Evolutionary conservation across 2,113 vertebrate species (phyloP), one percentile per base, ranked within the genome.

Genomic region (Lontra canadensis): DNA sequence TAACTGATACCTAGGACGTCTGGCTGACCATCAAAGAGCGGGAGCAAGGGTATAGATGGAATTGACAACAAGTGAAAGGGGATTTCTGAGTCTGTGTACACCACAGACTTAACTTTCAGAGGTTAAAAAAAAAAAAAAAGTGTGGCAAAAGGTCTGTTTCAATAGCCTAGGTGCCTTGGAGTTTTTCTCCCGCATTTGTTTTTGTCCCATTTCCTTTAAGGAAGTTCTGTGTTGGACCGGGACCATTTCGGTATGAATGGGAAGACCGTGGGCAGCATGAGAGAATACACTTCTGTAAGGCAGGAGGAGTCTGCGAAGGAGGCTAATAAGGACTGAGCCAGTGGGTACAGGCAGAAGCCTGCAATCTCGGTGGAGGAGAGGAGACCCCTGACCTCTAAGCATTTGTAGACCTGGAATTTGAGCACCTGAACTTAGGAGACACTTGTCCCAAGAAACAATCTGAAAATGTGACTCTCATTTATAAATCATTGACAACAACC

Each of bases 391-490:
- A 87, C 80, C 85, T 71, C 57, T 8, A 83, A 93, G 55, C 52
- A 25, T 87, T 25, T 80, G 13, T 52, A 34, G 57, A 88, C 67
- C 88, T 81, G n/a, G 71, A 95, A 49, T 88, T 20, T 67, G 61
- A 95, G 44, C 87, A 57, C 81, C 49, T 84, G 57, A 90, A 71
- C 85, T 84, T 83, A 82, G 34, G 80, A 84, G 90, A 49, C 34
- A 47, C 80, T 55, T 94, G 36, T 78, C 47, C 31, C 52, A 85
- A 85, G 92, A 81, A 80, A 74, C 69, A 81, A 80, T 39, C 47
- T 67, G n/a, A 94, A 94, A 97, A 39, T 52, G 83, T 87, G 29
- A 87, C 36, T 83, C 96, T 96, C 79, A 73, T 55, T 97, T n/a
- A 67, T 49, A 55, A 31, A 23, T 69, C 13, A 49, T 76, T 96